Conservation (phyloP, 2,888 invertebrate genomes). For the Miltochrista miniata region DNA sequence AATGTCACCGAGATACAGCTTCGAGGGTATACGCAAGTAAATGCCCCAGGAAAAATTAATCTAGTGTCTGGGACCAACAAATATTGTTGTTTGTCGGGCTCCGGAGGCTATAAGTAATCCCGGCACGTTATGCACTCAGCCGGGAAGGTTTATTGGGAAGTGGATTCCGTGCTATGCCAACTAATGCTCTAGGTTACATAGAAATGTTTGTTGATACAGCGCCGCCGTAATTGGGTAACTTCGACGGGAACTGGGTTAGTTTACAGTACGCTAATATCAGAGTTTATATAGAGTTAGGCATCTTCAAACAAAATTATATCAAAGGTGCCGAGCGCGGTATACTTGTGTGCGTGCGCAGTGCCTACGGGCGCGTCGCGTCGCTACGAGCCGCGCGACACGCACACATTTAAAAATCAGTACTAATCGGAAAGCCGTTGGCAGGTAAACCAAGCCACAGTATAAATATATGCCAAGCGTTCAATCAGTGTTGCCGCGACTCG, state of each 20-base stretch:
- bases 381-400: too few species aligned
- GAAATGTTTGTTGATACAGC: slow-evolving; percentile 42
- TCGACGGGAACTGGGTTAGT: slow-evolving; percentile 6
- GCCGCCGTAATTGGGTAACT: slow-evolving; percentile 25
- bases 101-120: slow-evolving; percentile 75
- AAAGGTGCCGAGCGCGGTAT: too few species aligned
- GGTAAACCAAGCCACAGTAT: too few species aligned
- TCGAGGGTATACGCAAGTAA: slow-evolving; percentile 23
- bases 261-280: background rate
- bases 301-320: too few species aligned
- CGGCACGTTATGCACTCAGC: slow-evolving; percentile 74
- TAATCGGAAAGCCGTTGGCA: too few species aligned
- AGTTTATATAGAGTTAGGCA: too few species aligned
- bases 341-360: too few species aligned
- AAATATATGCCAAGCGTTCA: too few species aligned
- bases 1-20: background rate
- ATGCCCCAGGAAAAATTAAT: slow-evolving; percentile 76
- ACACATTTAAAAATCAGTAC: too few species aligned
- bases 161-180: slow-evolving; percentile 49
- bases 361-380: too few species aligned
- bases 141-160: slow-evolving; percentile 72
- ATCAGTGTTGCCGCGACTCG: too few species aligned
- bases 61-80: slow-evolving; percentile 71
- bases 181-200: slow-evolving; percentile 40
- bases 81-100: slow-evolving; percentile 75